Percentiles rank a stretch among this genome's conserved stretches.
Evolutionary conservation across 1,140 invertebrate genomes (phyloP).

Genomic region (Psilanteris sp.): DNA sequence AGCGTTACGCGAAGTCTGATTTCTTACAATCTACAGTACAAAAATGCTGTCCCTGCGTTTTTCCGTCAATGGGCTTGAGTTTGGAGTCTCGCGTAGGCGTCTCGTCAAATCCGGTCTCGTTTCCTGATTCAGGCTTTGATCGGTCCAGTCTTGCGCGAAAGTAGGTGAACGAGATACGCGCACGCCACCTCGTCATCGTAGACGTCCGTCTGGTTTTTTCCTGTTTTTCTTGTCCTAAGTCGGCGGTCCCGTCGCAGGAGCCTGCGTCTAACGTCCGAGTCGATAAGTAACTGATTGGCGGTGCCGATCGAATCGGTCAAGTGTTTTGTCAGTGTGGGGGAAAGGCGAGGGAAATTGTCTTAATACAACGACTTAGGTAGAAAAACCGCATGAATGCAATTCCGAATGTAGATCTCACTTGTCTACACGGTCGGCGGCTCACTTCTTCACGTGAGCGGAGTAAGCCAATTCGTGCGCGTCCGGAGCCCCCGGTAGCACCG

Average conservation of each 20-base stretch:
- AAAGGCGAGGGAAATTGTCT: slow-evolving; percentile 39
- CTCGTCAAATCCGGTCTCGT: slow-evolving; percentile 38
- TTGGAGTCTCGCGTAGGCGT: slow-evolving; percentile 51
- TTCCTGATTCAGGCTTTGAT: slow-evolving; percentile 56
- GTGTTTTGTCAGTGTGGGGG: slow-evolving; percentile 30
- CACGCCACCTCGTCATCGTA: too few species aligned
- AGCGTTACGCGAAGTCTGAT: slow-evolving; percentile 50
- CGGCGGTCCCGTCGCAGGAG: slow-evolving; percentile 1
- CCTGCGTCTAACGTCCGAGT: slow-evolving; percentile 8
- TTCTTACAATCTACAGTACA: slow-evolving; percentile 31
- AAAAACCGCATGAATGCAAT: slow-evolving; percentile 48
- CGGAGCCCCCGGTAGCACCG: slow-evolving; percentile 70
- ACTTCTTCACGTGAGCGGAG: slow-evolving; percentile 80
- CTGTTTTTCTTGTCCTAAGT: slow-evolving; percentile 17
- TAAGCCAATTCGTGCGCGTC: slow-evolving; percentile 84
- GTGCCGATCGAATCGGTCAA: not conserved
- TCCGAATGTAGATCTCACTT: slow-evolving; percentile 36
- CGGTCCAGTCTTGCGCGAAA: slow-evolving; percentile 54
- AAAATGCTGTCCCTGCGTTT: slow-evolving; percentile 34
- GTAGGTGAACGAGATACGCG: slow-evolving; percentile 63
- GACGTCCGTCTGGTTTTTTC: slow-evolving; percentile 7
- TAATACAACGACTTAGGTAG: slow-evolving; percentile 59
- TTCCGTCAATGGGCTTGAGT: slow-evolving; percentile 23
- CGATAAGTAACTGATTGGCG: slow-evolving; percentile 17
- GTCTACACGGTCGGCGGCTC: slow-evolving; percentile 26